Percentiles rank a stretch among this genome's conserved stretches.
These are phyloP conservation scores for Caretta caretta DNA, from an alignment of 2,113 vertebrate species.

Conservation along the genomic window DNA sequence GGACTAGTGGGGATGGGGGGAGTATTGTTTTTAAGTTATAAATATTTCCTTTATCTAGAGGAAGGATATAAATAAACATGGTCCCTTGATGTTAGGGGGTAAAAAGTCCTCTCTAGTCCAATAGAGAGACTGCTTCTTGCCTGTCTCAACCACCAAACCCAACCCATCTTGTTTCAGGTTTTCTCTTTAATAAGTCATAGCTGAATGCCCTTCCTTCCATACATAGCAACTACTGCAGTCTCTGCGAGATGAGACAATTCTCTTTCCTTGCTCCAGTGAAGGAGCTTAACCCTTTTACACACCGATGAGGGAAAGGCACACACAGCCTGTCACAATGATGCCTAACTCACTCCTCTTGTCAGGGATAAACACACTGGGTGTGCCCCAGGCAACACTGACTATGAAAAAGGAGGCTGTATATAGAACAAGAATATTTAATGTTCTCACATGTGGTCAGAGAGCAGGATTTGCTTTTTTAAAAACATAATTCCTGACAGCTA, in stretches of 20 bases:
- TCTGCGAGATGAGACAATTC: not conserved
- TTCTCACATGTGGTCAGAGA: constrained; percentile 14
- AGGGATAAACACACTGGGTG: not conserved
- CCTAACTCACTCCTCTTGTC: not conserved
- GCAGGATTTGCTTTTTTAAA: constrained; percentile 23
- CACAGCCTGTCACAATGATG: not conserved
- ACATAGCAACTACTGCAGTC: not conserved
- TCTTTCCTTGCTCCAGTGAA: not conserved
- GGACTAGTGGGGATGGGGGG: not conserved
- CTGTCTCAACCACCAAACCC: not conserved
- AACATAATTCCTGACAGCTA: not conserved
- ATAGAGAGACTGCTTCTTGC: not conserved
- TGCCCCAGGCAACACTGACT: accelerated
- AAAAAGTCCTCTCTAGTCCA: not conserved
- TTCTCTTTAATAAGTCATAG: not conserved
- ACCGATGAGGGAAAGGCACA: not conserved
- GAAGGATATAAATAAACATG: not conserved
- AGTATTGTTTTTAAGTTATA: not conserved
- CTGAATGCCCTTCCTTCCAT: not conserved
- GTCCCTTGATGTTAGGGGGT: not conserved
- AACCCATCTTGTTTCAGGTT: not conserved
- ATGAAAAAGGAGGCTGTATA: not conserved
- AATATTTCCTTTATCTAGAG: not conserved
- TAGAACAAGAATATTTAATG: constrained; percentile 10
- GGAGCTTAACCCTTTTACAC: not conserved